Evolutionary conservation across 2,113 vertebrate species (phyloP), one percentile per base, ranked within the genome.

Genomic region (Thunnus thynnus): DNA sequence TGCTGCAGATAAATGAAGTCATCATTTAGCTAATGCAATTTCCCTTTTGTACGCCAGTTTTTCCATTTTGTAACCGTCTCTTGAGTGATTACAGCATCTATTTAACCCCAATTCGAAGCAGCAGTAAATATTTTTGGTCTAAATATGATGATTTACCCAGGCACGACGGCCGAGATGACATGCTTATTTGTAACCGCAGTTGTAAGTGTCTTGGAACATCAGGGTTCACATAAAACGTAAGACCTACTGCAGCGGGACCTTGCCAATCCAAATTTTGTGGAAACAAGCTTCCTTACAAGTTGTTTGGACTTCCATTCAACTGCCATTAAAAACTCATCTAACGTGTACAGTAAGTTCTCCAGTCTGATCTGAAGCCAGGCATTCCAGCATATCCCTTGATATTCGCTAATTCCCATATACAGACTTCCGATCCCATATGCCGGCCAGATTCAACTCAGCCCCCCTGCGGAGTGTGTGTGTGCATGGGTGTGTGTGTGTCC

Each of bases 301-400:
- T 60, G 68, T 76, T 78, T 76, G 47, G 61, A 81, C 60, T 76
- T 41, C 75, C 12, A 50, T 36, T 30, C 22, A 16, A 1, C 54
- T 41, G 41, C 79, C 75, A 80, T 83, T 89, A 84, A 87, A 87
- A 87, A 62, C 62, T 22, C 76, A 85, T 92, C 72, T 68, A 30
- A 68, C 55, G 30, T 64, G 78, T 67, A 78, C 78, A 55, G 25
- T 73, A 36, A 9, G 52, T 30, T 70, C 71, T 62, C 50, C 30
- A 6, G 80, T 61, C 60, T 72, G 77, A 89, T 78, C 80, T 47
- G 17, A 50, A 52, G 84, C 80, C 77, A 83, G 82, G 74, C 77
- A 87, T 87, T 90, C 87, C 87, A 50, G 58, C 0, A 30, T 51
- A 48, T 89, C 84, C 85, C 89, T 80, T 66, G 82, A 81, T 85